Conservation (phyloP, 2,888 invertebrate genomes). For the Strigamia transsilvanica region DNA sequence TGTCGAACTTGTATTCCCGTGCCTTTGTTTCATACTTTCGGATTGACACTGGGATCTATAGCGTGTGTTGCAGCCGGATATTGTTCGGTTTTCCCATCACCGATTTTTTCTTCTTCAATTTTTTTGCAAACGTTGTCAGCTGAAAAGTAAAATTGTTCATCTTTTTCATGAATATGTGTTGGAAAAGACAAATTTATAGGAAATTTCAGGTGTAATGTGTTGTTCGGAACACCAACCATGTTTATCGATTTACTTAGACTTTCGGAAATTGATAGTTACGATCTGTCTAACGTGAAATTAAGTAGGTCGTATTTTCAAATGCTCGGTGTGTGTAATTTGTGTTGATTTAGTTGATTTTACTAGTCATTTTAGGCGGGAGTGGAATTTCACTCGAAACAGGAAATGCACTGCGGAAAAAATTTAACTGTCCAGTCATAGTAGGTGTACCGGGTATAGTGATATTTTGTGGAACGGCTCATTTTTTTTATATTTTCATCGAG, state of each 20-base stretch:
- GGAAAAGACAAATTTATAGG: not conserved
- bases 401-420: not conserved
- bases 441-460: too few species aligned
- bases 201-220: slow-evolving; percentile 71
- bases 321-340: not conserved
- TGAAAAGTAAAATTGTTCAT: slow-evolving; percentile 6
- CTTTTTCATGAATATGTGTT: slow-evolving; percentile 22
- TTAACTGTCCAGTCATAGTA: not conserved
- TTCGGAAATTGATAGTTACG: slow-evolving; percentile 64
- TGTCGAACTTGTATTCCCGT: not conserved
- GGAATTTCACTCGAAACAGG: not conserved
- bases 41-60: not conserved
- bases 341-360: not conserved
- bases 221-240: slow-evolving; percentile 87
- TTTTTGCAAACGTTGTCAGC: not conserved
- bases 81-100: slow-evolving; percentile 5
- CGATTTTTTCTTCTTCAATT: not conserved
- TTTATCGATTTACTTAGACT: slow-evolving; percentile 76
- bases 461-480: too few species aligned
- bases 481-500: too few species aligned
- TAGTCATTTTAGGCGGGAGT: not conserved
- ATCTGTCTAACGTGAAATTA: not conserved
- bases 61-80: not conserved
- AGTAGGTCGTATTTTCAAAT: too few species aligned
- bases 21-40: slow-evolving; percentile 30